These are phyloP conservation scores for Lampris incognitus DNA, from an alignment of 2,113 vertebrate species.

Conservation along the genomic window DNA sequence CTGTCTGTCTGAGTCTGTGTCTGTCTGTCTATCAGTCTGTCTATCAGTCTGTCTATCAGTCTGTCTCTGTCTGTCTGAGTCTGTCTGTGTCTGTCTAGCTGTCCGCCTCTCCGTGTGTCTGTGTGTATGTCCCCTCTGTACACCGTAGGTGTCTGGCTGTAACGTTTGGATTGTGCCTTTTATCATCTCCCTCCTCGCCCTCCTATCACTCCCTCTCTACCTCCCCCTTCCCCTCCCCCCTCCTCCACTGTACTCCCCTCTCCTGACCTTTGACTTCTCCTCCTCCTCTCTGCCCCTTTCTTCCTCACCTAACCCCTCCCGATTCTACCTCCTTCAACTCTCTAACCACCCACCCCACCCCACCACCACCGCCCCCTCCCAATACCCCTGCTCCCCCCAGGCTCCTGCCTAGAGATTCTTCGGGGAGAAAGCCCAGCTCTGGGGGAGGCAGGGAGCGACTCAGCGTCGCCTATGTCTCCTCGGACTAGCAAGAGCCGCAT, in stretches of 20 bases:
- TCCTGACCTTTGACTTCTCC: background rate
- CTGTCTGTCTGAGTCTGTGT: conserved; percentile 14
- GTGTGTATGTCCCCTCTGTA: background rate
- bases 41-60: too few species aligned
- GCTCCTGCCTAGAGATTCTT: conserved; percentile 93
- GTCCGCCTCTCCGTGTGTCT: background rate
- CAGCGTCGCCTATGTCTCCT: conserved; percentile 96
- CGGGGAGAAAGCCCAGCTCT: conserved; percentile 89
- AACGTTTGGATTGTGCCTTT: conserved; percentile 48
- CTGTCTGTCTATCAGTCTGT: too few species aligned
- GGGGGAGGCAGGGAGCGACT: conserved; percentile 92
- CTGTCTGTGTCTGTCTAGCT: conserved; percentile 1
- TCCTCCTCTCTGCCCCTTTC: background rate
- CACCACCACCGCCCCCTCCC: background rate
- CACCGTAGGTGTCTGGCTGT: conserved; percentile 23
- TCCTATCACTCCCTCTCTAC: conserved; percentile 6
- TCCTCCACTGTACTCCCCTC: background rate
- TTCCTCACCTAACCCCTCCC: background rate
- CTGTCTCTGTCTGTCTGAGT: conserved; percentile 5
- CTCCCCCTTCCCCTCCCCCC: background rate
- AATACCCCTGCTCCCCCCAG: conserved; percentile 74
- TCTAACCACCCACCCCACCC: background rate
- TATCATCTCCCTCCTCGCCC: conserved; percentile 38
- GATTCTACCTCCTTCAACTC: background rate
- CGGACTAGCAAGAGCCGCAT: conserved; percentile 99